A percentile compares a stretch with the other conserved stretches of the same genome.
Evolutionary conservation across 37 sponge, comb jelly and placozoan species (phyloP).

Genomic region (Aphrocallistes beatrix): DNA sequence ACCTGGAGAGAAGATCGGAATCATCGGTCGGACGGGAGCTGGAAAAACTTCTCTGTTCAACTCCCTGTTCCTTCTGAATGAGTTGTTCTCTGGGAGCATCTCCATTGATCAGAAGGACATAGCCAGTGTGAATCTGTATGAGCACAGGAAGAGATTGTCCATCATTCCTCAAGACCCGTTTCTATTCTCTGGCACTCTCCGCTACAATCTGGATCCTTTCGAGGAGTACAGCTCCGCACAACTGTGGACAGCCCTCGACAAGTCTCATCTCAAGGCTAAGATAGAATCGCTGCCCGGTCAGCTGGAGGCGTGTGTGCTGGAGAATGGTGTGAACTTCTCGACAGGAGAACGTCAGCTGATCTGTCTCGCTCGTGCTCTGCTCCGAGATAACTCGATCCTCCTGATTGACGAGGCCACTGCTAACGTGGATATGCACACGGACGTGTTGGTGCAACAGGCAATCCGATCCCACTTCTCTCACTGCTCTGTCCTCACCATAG

Average conservation of each 20-base stretch:
- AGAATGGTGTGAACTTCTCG: background rate
- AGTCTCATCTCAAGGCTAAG: background rate
- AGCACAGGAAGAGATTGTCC: background rate
- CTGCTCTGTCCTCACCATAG: background rate
- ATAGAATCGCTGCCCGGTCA: background rate
- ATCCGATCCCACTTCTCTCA: background rate
- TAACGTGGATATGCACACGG: background rate
- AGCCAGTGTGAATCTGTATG: background rate
- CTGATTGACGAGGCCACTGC: constrained; percentile 10
- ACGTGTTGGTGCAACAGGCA: background rate
- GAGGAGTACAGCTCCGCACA: background rate
- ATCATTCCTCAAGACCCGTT: constrained; percentile 7
- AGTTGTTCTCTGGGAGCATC: constrained; percentile 26
- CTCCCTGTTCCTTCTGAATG: constrained; percentile 31
- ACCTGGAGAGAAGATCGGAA: constrained; percentile 30
- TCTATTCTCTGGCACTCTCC: background rate
- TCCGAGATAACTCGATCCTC: background rate
- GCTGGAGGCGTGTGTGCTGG: background rate
- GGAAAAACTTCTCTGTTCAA: constrained; percentile 36
- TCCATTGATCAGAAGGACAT: constrained; percentile 31
- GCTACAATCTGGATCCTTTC: background rate
- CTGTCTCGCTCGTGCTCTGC: background rate
- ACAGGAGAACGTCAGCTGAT: background rate
- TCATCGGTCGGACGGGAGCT: constrained; percentile 40
- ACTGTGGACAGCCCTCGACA: background rate